Conservation (phyloP, 37 sponge, comb jelly and placozoan species). For the Theonella swinhoei region DNA sequence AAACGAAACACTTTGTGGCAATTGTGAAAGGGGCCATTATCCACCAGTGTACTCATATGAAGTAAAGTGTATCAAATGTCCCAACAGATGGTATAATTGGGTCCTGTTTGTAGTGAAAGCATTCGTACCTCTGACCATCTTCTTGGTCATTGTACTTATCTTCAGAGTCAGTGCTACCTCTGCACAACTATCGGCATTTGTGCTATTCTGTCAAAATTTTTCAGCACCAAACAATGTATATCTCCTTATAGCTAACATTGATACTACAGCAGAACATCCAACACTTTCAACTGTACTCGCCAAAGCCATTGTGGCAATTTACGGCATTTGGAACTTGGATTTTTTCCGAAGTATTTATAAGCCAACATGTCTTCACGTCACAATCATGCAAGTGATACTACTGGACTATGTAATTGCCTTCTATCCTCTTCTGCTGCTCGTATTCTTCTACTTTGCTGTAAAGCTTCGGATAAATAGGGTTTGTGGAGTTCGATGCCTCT, state of each 20-base stretch:
- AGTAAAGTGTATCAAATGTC: background rate
- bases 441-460: conserved; percentile 10
- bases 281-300: background rate
- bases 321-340: conserved; percentile 18
- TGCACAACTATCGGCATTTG: conserved; percentile 56
- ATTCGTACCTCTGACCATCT: conserved; percentile 54
- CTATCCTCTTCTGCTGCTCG: conserved; percentile 41
- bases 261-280: too few species aligned
- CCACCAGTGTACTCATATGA: conserved; percentile 38
- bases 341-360: conserved; percentile 19
- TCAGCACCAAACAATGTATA: conserved; percentile 6
- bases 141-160: conserved; percentile 50
- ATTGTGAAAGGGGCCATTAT: conserved; percentile 28
- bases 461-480: background rate
- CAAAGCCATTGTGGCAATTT: background rate
- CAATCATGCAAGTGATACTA: background rate
- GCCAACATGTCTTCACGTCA: conserved; percentile 1
- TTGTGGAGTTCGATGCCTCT: background rate
- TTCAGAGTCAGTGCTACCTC: conserved; percentile 52
- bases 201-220: conserved; percentile 54
- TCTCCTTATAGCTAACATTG: too few species aligned
- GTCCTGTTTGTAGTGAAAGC: conserved; percentile 4
- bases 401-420: conserved; percentile 47
- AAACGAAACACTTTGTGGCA: conserved; percentile 57
- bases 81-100: background rate